Percentiles rank a stretch among this genome's conserved stretches.
These are phyloP conservation scores for Ostrea edulis DNA, from an alignment of 1,140 invertebrate species.

Conservation along the genomic window DNA sequence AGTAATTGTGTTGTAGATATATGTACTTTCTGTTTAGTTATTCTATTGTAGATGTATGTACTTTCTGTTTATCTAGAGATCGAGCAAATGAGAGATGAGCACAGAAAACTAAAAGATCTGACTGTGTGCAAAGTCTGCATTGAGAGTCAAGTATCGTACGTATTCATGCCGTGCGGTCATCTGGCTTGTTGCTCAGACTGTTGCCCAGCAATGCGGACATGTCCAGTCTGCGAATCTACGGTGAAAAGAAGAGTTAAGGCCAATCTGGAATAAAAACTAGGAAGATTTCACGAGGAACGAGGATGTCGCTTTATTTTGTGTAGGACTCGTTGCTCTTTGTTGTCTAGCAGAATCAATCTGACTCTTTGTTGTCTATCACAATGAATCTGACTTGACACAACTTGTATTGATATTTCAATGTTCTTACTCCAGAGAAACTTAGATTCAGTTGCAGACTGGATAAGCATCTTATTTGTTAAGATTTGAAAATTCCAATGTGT, in stretches of 20 bases:
- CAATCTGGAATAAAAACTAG: not conserved
- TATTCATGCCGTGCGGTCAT: conserved; percentile 36
- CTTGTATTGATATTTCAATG: too few species aligned
- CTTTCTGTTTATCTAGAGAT: not conserved
- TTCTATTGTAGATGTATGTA: not conserved
- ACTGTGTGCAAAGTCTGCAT: conserved; percentile 11
- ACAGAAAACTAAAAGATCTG: not conserved
- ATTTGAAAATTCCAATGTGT: too few species aligned
- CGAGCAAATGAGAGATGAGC: not conserved
- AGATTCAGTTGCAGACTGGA: too few species aligned
- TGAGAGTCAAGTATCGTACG: not conserved
- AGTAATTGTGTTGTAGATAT: too few species aligned
- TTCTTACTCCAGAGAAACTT: too few species aligned
- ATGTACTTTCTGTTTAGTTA: not conserved
- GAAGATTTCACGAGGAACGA: too few species aligned
- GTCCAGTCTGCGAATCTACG: not conserved
- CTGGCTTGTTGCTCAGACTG: conserved; percentile 1
- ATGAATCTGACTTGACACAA: too few species aligned
- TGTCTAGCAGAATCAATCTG: too few species aligned
- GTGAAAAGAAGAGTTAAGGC: not conserved
- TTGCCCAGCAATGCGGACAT: not conserved
- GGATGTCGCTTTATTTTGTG: too few species aligned
- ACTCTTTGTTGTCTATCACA: too few species aligned
- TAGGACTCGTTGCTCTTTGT: too few species aligned
- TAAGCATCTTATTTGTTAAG: too few species aligned